phyloP scores from a whole-genome alignment of 1,140 invertebrate species.

The Littorina saxatilis region DNA sequence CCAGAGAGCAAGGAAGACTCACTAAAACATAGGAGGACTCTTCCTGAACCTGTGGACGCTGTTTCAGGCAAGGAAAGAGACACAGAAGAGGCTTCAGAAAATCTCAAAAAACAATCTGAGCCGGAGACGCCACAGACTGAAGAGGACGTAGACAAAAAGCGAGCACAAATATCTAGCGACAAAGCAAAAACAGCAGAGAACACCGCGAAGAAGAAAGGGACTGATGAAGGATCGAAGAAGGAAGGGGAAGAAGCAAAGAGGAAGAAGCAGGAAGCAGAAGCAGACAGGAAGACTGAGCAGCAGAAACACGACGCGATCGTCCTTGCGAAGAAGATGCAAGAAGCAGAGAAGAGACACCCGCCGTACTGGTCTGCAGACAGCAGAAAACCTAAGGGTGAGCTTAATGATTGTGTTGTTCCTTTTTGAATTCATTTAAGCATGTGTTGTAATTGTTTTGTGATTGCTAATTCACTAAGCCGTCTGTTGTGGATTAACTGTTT shows the following conservation, averaged over 20 bases:
- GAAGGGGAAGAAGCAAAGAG: conserved; percentile 19
- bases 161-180: neutral
- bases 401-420: neutral
- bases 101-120: neutral
- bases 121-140: neutral
- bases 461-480: too few species aligned
- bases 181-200: conserved; percentile 4
- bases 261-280: conserved; percentile 11
- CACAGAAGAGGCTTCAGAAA: conserved; percentile 15
- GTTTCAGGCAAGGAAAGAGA: neutral
- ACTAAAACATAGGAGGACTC: neutral
- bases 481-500: too few species aligned
- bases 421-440: neutral
- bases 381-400: conserved; percentile 33
- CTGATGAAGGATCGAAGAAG: neutral
- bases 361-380: conserved; percentile 1
- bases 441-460: neutral
- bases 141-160: neutral
- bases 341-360: conserved; percentile 9
- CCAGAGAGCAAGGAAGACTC: neutral
- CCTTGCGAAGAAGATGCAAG: conserved; percentile 28
- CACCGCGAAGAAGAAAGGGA: conserved; percentile 19
- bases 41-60: neutral
- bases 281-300: neutral
- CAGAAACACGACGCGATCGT: conserved; percentile 1